Conservation (phyloP, 2,888 invertebrate genomes). For the Nephrocerus scutellatus region DNA sequence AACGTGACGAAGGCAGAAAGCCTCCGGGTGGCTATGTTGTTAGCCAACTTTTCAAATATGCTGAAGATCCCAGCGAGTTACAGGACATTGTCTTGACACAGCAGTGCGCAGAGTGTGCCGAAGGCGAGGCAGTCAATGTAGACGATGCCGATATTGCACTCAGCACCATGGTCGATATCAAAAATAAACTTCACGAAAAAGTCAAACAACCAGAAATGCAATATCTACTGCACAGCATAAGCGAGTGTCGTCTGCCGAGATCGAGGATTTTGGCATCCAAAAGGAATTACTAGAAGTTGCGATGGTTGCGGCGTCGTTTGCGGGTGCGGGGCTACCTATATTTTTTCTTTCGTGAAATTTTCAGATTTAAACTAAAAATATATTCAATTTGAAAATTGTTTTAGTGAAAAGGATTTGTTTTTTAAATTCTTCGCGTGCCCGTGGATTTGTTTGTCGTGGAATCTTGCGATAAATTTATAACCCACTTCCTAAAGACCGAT, state of each 20-base stretch:
- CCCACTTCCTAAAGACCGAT: too few relatives aligned
- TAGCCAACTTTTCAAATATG: conserved; percentile 36
- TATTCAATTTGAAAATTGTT: too few relatives aligned
- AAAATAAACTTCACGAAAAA: conserved; percentile 39
- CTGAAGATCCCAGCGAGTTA: conserved; percentile 47
- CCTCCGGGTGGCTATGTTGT: conserved; percentile 37
- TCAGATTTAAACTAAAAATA: too few relatives aligned
- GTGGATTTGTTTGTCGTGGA: too few relatives aligned
- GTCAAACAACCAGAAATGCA: conserved; percentile 45
- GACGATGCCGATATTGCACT: conserved; percentile 38
- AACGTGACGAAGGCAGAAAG: conserved; percentile 30
- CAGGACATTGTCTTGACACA: conserved; percentile 48
- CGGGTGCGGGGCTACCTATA: too few relatives aligned
- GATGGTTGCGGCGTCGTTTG: too few relatives aligned
- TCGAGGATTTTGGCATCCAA: conserved; percentile 41
- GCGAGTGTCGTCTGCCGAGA: conserved; percentile 42
- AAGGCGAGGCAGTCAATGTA: conserved; percentile 44
- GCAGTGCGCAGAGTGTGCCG: conserved; percentile 47
- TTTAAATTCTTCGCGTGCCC: too few relatives aligned
- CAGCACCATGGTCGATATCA: conserved; percentile 30
- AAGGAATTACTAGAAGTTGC: too few relatives aligned
- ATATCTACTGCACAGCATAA: conserved; percentile 44
- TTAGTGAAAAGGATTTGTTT: too few relatives aligned
- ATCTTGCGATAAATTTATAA: too few relatives aligned
- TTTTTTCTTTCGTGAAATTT: too few relatives aligned